Conservation (phyloP, 2,888 invertebrate species). For the Trissolcus brochymenae region DNA sequence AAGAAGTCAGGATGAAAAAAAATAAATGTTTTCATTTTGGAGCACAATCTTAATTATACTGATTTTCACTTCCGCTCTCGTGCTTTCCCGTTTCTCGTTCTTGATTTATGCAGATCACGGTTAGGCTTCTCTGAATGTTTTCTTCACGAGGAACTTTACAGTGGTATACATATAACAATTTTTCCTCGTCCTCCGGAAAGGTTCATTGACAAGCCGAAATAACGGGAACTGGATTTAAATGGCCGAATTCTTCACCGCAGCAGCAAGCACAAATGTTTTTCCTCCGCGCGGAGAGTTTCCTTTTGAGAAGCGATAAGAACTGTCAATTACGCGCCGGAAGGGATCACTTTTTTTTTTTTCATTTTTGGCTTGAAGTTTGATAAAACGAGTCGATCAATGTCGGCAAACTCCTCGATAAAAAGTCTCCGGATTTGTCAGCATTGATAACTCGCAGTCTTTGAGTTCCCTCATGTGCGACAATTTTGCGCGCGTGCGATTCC, state of each 20-base stretch:
- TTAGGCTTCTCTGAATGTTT: background rate
- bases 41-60: background rate
- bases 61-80: background rate
- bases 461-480: background rate
- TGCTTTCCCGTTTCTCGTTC: background rate
- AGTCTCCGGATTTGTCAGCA: background rate
- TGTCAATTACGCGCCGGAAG: constrained; percentile 7
- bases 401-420: constrained; percentile 15
- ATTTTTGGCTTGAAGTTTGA: constrained; percentile 10
- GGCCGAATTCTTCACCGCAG: background rate
- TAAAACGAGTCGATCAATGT: background rate
- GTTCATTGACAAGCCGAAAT: background rate
- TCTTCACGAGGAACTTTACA: background rate
- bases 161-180: background rate
- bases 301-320: background rate
- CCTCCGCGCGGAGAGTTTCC: background rate
- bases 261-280: too few species aligned
- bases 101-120: background rate
- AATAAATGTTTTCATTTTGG: background rate
- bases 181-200: background rate
- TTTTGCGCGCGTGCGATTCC: background rate
- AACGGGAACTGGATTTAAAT: constrained; percentile 4
- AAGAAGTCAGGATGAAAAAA: background rate
- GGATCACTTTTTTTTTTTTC: constrained; percentile 1
- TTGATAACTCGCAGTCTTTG: constrained; percentile 7